These are phyloP conservation scores for Gymnothorax reevesii DNA, from an alignment of 2,797 vertebrate species.

Conservation along the genomic window DNA sequence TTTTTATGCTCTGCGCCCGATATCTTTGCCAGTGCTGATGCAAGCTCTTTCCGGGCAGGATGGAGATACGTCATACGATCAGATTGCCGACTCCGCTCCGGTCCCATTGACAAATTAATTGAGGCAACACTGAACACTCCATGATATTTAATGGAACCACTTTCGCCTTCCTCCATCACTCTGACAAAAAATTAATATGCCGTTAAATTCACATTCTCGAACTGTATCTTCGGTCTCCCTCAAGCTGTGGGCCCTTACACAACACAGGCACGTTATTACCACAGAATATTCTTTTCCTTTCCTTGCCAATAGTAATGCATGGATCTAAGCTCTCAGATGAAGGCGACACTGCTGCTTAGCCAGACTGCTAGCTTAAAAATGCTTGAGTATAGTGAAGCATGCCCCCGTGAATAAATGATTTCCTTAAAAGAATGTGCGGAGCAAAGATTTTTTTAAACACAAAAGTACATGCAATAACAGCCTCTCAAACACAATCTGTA, in stretches of 20 bases:
- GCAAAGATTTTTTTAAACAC: neutral
- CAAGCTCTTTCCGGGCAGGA: constrained; percentile 50
- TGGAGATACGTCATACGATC: constrained; percentile 55
- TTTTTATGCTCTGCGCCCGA: constrained; percentile 50
- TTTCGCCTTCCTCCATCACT: constrained; percentile 31
- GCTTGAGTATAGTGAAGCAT: neutral
- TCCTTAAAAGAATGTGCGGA: too few species aligned
- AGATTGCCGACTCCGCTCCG: constrained; percentile 50
- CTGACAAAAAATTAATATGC: constrained; percentile 33
- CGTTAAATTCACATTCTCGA: constrained; percentile 29
- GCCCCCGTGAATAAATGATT: too few species aligned
- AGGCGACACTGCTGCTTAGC: neutral
- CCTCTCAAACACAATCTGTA: neutral
- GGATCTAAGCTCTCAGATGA: neutral
- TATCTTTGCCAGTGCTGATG: constrained; percentile 52
- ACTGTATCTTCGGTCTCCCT: constrained; percentile 21
- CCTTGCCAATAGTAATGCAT: neutral
- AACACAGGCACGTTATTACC: neutral
- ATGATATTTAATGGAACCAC: constrained; percentile 49
- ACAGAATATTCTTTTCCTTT: constrained; percentile 11
- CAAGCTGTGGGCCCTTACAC: neutral
- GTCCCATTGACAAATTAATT: constrained; percentile 56
- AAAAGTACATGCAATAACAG: neutral
- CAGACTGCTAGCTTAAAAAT: neutral
- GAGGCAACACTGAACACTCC: constrained; percentile 55